A percentile compares a stretch with the other conserved stretches of the same genome.
Evolutionary conservation across 2,888 invertebrate species (phyloP).

Genomic region (Chironomus tentans): DNA sequence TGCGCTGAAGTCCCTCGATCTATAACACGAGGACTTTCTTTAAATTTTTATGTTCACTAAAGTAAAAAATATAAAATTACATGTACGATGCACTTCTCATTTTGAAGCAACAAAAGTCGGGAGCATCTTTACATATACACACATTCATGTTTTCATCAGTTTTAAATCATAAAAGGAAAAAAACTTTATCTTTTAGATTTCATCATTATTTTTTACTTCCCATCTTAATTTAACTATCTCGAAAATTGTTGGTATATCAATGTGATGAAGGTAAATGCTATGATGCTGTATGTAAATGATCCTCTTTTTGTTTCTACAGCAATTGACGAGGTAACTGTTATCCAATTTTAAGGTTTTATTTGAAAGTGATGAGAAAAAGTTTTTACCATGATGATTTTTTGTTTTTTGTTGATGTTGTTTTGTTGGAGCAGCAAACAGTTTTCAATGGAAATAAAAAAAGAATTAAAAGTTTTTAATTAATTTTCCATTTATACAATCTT

Average conservation of each 20-base stretch:
- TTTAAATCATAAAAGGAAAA: too few relatives aligned
- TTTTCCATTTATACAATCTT: neutral
- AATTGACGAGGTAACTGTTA: constrained; percentile 25
- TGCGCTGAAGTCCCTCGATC: too few relatives aligned
- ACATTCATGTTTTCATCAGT: too few relatives aligned
- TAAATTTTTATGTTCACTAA: too few relatives aligned
- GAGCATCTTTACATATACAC: too few relatives aligned
- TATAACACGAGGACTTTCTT: too few relatives aligned
- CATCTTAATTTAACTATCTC: constrained; percentile 24
- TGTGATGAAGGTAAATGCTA: constrained; percentile 16
- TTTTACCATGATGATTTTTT: too few relatives aligned
- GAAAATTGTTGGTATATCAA: constrained; percentile 17
- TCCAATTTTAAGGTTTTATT: neutral
- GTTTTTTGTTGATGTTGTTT: neutral
- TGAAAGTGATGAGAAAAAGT: too few relatives aligned
- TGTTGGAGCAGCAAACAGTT: neutral
- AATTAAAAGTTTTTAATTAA: constrained; percentile 23
- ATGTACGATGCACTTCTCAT: too few relatives aligned
- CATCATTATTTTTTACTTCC: neutral
- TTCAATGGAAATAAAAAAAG: neutral
- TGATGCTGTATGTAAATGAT: neutral
- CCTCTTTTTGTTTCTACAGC: constrained; percentile 5
- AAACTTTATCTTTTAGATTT: too few relatives aligned
- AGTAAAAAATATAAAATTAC: too few relatives aligned
- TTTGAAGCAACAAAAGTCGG: too few relatives aligned